phyloP scores from a whole-genome alignment of 2,113 vertebrate species.

The Scytalopus superciliaris region DNA sequence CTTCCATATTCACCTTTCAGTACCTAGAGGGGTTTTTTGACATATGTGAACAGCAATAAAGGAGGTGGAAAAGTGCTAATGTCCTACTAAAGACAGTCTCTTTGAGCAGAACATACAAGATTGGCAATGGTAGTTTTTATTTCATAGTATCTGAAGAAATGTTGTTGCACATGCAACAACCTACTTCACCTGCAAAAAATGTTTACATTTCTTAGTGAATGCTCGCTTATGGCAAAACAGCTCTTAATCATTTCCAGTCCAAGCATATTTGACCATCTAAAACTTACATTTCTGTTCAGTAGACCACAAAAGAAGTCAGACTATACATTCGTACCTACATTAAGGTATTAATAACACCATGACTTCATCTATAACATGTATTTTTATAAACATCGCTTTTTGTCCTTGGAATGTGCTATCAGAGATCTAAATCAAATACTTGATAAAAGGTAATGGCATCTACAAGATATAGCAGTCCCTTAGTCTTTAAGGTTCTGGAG shows the following conservation, averaged over 20 bases:
- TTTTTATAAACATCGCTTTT: not conserved
- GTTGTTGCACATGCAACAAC: not conserved
- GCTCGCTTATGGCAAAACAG: not conserved
- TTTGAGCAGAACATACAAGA: not conserved
- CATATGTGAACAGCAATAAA: not conserved
- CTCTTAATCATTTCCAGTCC: not conserved
- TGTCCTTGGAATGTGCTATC: not conserved
- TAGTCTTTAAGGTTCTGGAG: not conserved
- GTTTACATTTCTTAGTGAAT: not conserved
- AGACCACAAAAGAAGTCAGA: not conserved
- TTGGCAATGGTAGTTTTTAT: not conserved
- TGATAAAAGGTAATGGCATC: not conserved
- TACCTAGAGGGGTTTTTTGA: not conserved
- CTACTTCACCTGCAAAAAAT: not conserved
- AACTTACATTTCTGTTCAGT: not conserved
- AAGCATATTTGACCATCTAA: not conserved
- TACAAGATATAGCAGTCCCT: not conserved
- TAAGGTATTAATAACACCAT: conserved; percentile 10
- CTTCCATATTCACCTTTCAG: not conserved
- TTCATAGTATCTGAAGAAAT: not conserved
- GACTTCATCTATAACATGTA: not conserved
- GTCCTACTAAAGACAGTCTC: not conserved
- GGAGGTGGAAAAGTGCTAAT: not conserved
- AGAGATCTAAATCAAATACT: not conserved
- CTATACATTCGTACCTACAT: not conserved